phyloP scores from a whole-genome alignment of 2,113 vertebrate genomes.

The Irena cyanogastra region DNA sequence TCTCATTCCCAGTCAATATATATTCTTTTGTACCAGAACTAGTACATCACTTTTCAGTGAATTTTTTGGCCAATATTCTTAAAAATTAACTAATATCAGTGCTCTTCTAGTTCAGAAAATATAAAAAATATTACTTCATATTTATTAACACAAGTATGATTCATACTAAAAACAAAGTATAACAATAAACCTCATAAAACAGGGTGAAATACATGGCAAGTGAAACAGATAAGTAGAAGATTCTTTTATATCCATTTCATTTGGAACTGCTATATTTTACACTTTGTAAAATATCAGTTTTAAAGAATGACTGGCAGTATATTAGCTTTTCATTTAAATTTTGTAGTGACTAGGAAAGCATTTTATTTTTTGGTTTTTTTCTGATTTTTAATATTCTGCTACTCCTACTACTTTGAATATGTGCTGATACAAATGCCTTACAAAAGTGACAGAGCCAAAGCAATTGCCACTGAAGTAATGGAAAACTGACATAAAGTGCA shows the following conservation, averaged over 20 bases:
- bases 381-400: background rate
- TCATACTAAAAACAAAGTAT: background rate
- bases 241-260: background rate
- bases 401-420: background rate
- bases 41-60: background rate
- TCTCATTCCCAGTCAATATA: background rate
- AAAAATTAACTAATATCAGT: background rate
- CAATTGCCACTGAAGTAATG: background rate
- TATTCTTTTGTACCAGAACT: background rate
- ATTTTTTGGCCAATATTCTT: background rate
- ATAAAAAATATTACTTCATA: background rate
- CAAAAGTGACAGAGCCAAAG: background rate
- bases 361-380: background rate
- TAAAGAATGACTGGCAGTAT: background rate
- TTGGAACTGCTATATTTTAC: background rate
- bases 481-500: background rate
- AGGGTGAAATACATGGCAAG: background rate
- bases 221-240: background rate
- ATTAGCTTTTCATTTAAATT: background rate
- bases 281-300: background rate
- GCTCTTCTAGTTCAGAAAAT: background rate
- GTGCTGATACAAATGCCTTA: background rate
- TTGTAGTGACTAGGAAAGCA: background rate
- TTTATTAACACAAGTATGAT: background rate
- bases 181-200: background rate